These are phyloP conservation scores for Stenodema calcarata DNA, from an alignment of 2,888 invertebrate genomes.

Conservation along the genomic window DNA sequence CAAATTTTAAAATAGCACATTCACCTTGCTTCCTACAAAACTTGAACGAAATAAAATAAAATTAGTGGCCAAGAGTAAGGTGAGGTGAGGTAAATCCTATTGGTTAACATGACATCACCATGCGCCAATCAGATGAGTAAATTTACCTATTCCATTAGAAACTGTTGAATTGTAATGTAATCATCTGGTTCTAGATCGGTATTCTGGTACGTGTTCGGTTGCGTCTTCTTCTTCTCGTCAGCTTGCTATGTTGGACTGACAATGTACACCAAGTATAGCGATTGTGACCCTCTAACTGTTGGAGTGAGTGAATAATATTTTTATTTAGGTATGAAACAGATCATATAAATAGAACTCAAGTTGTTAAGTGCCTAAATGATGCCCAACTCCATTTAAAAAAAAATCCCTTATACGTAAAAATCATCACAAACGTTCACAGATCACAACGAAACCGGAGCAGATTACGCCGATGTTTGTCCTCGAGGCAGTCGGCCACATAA, in stretches of 20 bases:
- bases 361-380: not conserved
- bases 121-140: no score
- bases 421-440: constrained; percentile 49
- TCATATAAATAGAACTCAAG: no score
- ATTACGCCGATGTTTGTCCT: constrained; percentile 75
- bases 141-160: not conserved
- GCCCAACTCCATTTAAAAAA: not conserved
- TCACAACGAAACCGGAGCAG: constrained; percentile 62
- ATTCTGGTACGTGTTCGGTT: constrained; percentile 21
- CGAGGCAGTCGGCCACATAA: constrained; percentile 69
- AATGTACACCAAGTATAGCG: constrained; percentile 70
- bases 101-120: no score
- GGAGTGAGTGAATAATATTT: constrained; percentile 60
- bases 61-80: no score
- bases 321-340: no score
- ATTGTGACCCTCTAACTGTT: constrained; percentile 70
- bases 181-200: not conserved
- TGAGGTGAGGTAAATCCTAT: no score
- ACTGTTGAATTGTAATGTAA: not conserved
- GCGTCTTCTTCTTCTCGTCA: constrained; percentile 55
- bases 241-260: constrained; percentile 64
- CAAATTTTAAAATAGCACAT: no score
- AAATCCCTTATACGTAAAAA: not conserved
- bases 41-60: no score
- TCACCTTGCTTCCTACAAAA: no score